Conservation (phyloP, 1,140 invertebrate species). For the Pseudobourletiella spinata region DNA sequence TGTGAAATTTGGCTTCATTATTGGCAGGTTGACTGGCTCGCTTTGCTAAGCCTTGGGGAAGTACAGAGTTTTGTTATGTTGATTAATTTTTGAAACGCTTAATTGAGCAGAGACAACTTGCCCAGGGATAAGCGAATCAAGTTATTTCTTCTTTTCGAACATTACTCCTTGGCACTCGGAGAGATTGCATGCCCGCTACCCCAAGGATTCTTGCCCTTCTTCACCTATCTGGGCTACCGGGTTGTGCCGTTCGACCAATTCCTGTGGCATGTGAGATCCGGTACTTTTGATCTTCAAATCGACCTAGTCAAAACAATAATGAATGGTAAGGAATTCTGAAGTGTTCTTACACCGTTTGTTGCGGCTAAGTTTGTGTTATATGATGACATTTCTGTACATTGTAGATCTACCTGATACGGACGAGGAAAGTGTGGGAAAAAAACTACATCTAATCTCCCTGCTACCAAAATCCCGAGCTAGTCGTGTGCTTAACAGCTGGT, state of each 20-base stretch:
- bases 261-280: slow-evolving; percentile 65
- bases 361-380: no score
- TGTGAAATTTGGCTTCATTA: neutral
- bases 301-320: slow-evolving; percentile 76
- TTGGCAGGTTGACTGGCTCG: neutral
- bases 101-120: slow-evolving; percentile 51
- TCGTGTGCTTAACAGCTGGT: slow-evolving; percentile 64
- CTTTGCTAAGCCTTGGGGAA: neutral
- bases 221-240: slow-evolving; percentile 70
- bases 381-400: no score
- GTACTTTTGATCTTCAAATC: slow-evolving; percentile 73
- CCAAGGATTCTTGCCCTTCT: slow-evolving; percentile 75
- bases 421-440: slow-evolving; percentile 50
- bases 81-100: neutral
- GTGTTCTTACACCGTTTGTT: neutral
- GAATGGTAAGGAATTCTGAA: no score
- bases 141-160: slow-evolving; percentile 61
- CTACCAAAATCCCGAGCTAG: slow-evolving; percentile 64
- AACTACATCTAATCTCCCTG: slow-evolving; percentile 61
- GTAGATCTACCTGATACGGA: slow-evolving; percentile 60
- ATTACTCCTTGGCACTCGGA: slow-evolving; percentile 65
- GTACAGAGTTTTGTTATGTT: neutral
- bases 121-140: slow-evolving; percentile 54
- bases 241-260: slow-evolving; percentile 64
- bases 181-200: slow-evolving; percentile 71